Base-by-base conservation (phyloP, 2,113 vertebrate genomes). In the Pheucticus melanocephalus region DNA sequence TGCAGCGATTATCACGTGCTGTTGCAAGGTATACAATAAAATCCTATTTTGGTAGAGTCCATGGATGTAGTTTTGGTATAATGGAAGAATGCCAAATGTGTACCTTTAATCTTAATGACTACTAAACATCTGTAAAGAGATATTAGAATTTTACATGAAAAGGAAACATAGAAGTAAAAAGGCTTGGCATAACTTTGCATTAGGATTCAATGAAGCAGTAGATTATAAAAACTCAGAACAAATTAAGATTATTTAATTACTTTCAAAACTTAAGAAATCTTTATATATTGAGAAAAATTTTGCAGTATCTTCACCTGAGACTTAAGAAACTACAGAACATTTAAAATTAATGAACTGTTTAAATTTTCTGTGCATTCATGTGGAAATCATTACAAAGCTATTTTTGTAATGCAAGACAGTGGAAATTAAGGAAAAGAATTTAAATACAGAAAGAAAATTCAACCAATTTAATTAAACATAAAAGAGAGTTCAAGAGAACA, bases 301-400 rank as follows among this genome's bases (percentile, higher is more conserved):
- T 33, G 5, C 60, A 70, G 2, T 6, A 20, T 64, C 35, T 84
- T 68, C 19, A 64, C 16, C 44, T 75, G 27, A 6, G 11, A 63
- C 10, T 59, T 86, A 73, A 89, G 30, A 71, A 90, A 86, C 13
- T 73, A 51, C 15, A 82, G 53, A 53, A 63, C 40, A 86, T 68
- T 64, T 81, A 56, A 75, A 94, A 90, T 71, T 56, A 68, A 78
- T 64, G 20, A 88, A 64, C 4, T 56, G 23, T 44, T 92, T 71
- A 64, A 45, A 56, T 75, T 91, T 93, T 94, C 85, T 81, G 35
- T 68, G 56, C 53, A 76, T 79, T 91, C 31, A 53, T 56, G 60
- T 78, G 44, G 65, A 95, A 96, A 84, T 79, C 56, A 39, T 81
- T 94, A 56, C n/a, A 68, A n/a, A 69, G 44, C 12, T 94, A 81